Percentiles rank a stretch among this genome's conserved stretches.
Conservation (phyloP, 1,140 invertebrate genomes). For the Lepidurus arcticus region DNA sequence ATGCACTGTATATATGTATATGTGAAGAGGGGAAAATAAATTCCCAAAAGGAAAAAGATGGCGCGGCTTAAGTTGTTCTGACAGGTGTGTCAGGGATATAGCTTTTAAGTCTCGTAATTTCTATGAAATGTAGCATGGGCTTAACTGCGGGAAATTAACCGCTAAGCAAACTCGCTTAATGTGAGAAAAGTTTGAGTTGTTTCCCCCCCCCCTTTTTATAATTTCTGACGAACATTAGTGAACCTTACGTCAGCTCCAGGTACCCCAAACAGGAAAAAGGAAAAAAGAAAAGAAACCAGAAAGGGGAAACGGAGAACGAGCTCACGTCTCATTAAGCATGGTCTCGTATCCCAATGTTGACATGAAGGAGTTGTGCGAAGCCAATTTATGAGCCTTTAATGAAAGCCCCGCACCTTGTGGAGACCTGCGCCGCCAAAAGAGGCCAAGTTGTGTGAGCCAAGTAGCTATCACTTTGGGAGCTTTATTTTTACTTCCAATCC, state of each 20-base stretch:
- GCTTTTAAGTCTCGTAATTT: not conserved
- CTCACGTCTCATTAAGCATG: slow-evolving; percentile 19
- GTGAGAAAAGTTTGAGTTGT: slow-evolving; percentile 9
- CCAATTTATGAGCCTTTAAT: slow-evolving; percentile 22
- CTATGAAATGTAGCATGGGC: not conserved
- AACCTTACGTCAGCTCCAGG: not conserved
- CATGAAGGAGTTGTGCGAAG: slow-evolving; percentile 18
- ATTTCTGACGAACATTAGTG: not conserved
- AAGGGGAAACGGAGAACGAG: slow-evolving; percentile 14
- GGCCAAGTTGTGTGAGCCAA: slow-evolving; percentile 1
- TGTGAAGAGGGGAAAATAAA: no score
- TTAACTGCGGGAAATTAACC: not conserved
- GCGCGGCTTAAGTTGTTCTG: slow-evolving; percentile 2
- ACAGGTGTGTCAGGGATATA: not conserved
- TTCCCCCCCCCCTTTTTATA: not conserved
- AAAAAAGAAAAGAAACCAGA: not conserved
- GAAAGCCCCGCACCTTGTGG: slow-evolving; percentile 20
- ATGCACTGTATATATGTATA: not conserved
- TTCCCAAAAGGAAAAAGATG: not conserved
- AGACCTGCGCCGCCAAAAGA: slow-evolving; percentile 4
- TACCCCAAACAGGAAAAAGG: not conserved
- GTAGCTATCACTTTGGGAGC: slow-evolving; percentile 5
- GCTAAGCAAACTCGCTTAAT: slow-evolving; percentile 19
- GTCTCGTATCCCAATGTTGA: slow-evolving; percentile 18
- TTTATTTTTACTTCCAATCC: not conserved